A percentile compares a stretch with the other conserved stretches of the same genome.
Conservation (phyloP, 2,888 invertebrate genomes). For the Caenorhabditis sp. region DNA sequence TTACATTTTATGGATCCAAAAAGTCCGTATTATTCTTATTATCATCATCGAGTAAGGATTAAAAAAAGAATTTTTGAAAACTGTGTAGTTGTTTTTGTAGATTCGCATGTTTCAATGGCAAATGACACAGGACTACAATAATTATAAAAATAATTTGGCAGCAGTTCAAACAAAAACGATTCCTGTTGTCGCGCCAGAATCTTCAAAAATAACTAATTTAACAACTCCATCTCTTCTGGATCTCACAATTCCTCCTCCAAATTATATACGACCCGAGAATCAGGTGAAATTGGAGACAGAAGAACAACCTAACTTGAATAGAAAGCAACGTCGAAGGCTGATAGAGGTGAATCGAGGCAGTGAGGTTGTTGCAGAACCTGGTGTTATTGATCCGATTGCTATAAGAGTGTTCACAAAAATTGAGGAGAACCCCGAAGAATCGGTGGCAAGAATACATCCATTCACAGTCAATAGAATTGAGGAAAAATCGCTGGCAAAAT, state of each 20-base stretch:
- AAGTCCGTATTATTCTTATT: constrained; percentile 50
- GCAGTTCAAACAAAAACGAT: background rate
- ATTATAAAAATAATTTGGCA: background rate
- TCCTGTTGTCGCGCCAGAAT: background rate
- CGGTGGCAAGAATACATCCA: constrained; percentile 8
- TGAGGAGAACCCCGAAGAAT: background rate
- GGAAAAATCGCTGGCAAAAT: constrained; percentile 8
- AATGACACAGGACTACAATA: constrained; percentile 18
- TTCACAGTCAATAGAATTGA: background rate
- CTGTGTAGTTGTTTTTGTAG: constrained; percentile 3
- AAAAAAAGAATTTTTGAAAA: background rate
- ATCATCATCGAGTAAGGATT: constrained; percentile 39
- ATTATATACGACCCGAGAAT: no score
- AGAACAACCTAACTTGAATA: constrained; percentile 34
- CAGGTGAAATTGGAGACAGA: no score
- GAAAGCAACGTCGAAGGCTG: constrained; percentile 43
- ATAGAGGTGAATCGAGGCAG: constrained; percentile 22
- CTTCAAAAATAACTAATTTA: background rate
- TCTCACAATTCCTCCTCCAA: constrained; percentile 6
- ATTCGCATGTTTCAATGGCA: constrained; percentile 44
- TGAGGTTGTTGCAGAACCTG: constrained; percentile 21
- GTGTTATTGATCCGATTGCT: constrained; percentile 39
- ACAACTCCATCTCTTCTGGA: constrained; percentile 4
- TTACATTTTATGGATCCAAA: constrained; percentile 50
- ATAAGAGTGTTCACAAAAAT: background rate